These are phyloP conservation scores for Tetropium fuscum DNA, from an alignment of 2,888 invertebrate genomes.

Conservation along the genomic window DNA sequence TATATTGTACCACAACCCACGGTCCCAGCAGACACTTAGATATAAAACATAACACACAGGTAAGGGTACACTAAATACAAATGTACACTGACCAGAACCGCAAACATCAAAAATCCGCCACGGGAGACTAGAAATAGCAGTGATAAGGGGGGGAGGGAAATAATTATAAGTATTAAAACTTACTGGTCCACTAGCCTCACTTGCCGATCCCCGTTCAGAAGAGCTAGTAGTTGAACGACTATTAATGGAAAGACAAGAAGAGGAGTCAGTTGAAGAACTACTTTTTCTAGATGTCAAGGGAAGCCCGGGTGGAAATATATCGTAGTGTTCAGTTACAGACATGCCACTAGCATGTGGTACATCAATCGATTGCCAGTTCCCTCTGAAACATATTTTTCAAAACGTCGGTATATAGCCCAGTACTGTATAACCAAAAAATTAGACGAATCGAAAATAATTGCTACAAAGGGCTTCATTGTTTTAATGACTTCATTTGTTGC, in stretches of 20 bases:
- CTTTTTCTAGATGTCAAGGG: constrained; percentile 71
- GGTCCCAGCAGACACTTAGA: no score
- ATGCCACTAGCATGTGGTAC: constrained; percentile 62
- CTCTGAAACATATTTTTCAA: constrained; percentile 50
- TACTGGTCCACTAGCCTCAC: constrained; percentile 65
- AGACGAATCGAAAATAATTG: no score
- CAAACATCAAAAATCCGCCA: no score
- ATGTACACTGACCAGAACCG: no score
- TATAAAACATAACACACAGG: no score
- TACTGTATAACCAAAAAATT: no score
- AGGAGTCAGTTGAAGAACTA: constrained; percentile 72
- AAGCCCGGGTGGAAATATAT: constrained; percentile 63
- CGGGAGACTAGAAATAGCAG: neutral
- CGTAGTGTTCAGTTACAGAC: constrained; percentile 64
- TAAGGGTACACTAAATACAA: no score
- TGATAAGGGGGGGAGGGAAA: no score
- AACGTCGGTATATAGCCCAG: neutral
- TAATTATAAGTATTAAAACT: constrained; percentile 28
- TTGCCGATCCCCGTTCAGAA: constrained; percentile 66
- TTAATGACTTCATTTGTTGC: neutral
- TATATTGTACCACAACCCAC: no score
- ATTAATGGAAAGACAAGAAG: constrained; percentile 70
- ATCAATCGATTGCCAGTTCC: constrained; percentile 64
- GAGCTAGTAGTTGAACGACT: constrained; percentile 69
- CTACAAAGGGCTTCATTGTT: no score